These are phyloP conservation scores for Eulemur rubriventer DNA, from an alignment of 2,797 vertebrate species.

Conservation along the genomic window DNA sequence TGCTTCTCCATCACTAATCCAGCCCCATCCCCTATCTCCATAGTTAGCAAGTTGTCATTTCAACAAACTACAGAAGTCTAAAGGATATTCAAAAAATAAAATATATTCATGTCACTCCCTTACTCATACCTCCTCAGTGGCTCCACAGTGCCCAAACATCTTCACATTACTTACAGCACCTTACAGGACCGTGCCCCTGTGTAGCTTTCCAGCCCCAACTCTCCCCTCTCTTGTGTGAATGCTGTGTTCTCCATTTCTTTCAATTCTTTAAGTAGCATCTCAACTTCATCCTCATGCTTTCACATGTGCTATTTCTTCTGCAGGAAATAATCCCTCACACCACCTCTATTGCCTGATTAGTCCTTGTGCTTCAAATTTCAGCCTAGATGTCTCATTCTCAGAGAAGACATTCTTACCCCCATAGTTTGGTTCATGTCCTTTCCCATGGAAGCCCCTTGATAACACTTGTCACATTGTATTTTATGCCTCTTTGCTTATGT, in stretches of 20 bases:
- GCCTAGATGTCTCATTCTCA: background rate
- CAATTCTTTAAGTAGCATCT: background rate
- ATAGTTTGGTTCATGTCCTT: background rate
- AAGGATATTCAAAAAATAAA: background rate
- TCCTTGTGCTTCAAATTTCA: background rate
- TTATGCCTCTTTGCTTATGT: background rate
- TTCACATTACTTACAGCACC: background rate
- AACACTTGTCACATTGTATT: background rate
- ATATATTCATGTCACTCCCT: background rate
- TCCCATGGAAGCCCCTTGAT: background rate
- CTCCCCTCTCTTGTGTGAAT: background rate
- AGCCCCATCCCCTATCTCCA: background rate
- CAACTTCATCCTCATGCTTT: background rate
- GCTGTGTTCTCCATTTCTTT: background rate
- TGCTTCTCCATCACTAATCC: background rate
- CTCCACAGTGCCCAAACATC: background rate
- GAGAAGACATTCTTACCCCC: background rate
- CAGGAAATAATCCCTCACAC: background rate
- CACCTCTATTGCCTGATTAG: background rate
- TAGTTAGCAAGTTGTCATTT: background rate
- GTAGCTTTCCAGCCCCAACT: background rate
- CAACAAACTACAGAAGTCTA: background rate
- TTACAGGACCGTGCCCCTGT: background rate
- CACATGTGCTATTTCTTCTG: background rate
- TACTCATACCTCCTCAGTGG: background rate